Evolutionary conservation across 1,140 invertebrate genomes (phyloP).

Genomic region (Scaptodrosophila lebanonensis): DNA sequence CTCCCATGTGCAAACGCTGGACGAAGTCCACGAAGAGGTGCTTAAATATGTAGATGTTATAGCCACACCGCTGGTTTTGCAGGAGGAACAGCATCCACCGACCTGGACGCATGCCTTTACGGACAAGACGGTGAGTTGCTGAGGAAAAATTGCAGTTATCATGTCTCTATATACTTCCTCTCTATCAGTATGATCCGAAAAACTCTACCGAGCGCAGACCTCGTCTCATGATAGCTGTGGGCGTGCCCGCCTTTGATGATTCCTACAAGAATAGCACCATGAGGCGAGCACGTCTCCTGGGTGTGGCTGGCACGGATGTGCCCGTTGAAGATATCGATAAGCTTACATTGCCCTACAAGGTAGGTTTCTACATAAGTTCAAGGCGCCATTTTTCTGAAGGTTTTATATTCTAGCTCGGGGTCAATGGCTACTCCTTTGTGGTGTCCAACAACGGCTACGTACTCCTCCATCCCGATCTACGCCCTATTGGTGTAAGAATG

Average conservation of each 20-base stretch:
- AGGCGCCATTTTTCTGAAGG: neutral
- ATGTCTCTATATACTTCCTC: neutral
- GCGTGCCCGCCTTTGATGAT: slow-evolving; percentile 90
- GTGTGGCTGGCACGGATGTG: slow-evolving; percentile 96
- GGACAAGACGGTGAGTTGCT: slow-evolving; percentile 84
- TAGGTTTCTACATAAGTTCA: slow-evolving; percentile 32
- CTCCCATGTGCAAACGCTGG: slow-evolving; percentile 92
- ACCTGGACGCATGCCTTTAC: slow-evolving; percentile 94
- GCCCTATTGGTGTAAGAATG: slow-evolving; percentile 84
- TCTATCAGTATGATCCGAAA: slow-evolving; percentile 76
- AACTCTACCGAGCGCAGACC: slow-evolving; percentile 78
- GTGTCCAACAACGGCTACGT: slow-evolving; percentile 98
- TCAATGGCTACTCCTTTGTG: slow-evolving; percentile 96
- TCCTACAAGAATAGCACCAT: slow-evolving; percentile 80
- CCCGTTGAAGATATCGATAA: slow-evolving; percentile 92
- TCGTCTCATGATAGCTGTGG: slow-evolving; percentile 88
- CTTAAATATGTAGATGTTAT: slow-evolving; percentile 94
- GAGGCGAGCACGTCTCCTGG: slow-evolving; percentile 86
- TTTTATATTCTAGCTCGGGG: slow-evolving; percentile 84
- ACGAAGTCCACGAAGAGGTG: slow-evolving; percentile 95
- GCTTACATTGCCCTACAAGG: slow-evolving; percentile 89
- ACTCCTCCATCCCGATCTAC: slow-evolving; percentile 86
- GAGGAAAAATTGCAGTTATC: neutral
- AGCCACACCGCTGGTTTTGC: slow-evolving; percentile 90
- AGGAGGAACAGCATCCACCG: slow-evolving; percentile 85